A percentile compares a stretch with the other conserved stretches of the same genome.
phyloP scores from a whole-genome alignment of 2,888 invertebrate genomes.

The Cheilosia soror region DNA sequence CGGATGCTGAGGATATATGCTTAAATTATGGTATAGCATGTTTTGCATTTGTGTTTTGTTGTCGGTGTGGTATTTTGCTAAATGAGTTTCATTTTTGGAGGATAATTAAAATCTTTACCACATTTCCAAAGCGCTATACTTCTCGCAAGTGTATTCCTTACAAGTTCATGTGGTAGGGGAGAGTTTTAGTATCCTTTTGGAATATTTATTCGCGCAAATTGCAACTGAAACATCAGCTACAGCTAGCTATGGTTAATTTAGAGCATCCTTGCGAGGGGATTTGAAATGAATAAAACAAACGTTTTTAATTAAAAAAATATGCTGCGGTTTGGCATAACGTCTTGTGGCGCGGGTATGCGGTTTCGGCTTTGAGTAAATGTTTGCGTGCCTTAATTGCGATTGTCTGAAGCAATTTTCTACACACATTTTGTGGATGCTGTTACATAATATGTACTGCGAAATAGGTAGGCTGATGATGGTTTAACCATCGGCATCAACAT shows the following conservation, averaged over 20 bases:
- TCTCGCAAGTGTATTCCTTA: background rate
- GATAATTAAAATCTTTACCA: conserved; percentile 67
- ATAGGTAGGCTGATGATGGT: too few species aligned
- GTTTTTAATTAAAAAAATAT: conserved; percentile 48
- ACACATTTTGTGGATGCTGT: background rate
- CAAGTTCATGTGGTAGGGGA: background rate
- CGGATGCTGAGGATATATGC: conserved; percentile 13
- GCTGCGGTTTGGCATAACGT: conserved; percentile 24
- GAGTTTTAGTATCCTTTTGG: conserved; percentile 27
- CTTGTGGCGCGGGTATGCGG: background rate
- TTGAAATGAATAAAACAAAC: background rate
- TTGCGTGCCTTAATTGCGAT: conserved; percentile 1
- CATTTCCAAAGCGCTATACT: conserved; percentile 51
- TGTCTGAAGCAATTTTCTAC: background rate
- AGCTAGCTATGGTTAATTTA: conserved; percentile 1
- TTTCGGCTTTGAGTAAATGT: conserved; percentile 3
- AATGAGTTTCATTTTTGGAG: conserved; percentile 40
- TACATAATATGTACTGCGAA: background rate
- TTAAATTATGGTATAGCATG: conserved; percentile 19
- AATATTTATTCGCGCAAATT: conserved; percentile 30
- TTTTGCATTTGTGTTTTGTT: conserved; percentile 53
- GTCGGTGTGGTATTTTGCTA: conserved; percentile 13
- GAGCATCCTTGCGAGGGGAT: background rate
- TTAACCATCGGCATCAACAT: too few species aligned
- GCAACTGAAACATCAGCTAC: conserved; percentile 5